Base-by-base conservation (phyloP, 2,888 invertebrate genomes). In the Tortricodes alternella region DNA sequence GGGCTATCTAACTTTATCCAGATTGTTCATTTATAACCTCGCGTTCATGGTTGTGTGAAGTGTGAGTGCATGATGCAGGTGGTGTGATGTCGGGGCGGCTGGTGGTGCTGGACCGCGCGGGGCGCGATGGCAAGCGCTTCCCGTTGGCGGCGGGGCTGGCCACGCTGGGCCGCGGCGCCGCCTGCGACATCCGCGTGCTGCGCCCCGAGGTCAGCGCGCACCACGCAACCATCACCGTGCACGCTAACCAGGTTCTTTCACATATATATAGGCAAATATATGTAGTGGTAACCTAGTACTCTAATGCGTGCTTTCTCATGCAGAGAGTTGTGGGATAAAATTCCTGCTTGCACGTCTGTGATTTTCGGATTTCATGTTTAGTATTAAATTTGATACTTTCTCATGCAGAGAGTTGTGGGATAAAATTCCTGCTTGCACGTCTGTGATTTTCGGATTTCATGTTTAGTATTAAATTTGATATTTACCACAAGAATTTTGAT, bases 161-260 rank as follows among this genome's bases (percentile, higher is more conserved):
- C 43, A 85, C 83, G 0, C 73, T 91, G 9, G 91, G 91, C 63
- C 78, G 82, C 9, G 80, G 79, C 56, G 71, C 74, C 0, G 74
- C 74, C 11, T 88, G 87, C 52, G 84, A 91, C 62, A 84, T 91
- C 38, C 75, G 87, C 8, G 65, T 91, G 6, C 66, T 86, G 74
- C 66, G 78, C 68, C 71, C 84, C 2, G 62, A 73, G 0, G 82
- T 89, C 43, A 68, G 74, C 46, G 67, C 76, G 0, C 89, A 87
- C 62, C 91, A 91, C 51, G 89, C 90, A 27, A 84, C 85, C 1
- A 74, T 91, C 27, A 78, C 79, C 0, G 85, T 90, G 16, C 83
- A 83, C 53, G 63, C 74, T 13, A 76, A 78, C 23, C 85, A 87
- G 80, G 89, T 87, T 53, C 35, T n/a, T n/a, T n/a, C n/a, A n/a